Conservation (phyloP, 2,113 vertebrate species). For the Tupaia chinensis region DNA sequence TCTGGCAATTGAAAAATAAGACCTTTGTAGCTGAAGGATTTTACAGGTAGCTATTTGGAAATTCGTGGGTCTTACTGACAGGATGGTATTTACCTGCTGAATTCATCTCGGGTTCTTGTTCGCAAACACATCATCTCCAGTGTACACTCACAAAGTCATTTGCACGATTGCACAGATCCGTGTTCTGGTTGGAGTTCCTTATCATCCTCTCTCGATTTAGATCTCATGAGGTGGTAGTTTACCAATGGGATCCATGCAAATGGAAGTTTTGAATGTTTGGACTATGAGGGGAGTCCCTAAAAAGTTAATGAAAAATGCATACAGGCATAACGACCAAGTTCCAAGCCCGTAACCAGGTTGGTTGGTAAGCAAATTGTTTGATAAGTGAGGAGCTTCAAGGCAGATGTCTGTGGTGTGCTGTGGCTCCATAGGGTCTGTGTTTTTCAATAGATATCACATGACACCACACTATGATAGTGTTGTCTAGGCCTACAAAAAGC, state of each 20-base stretch:
- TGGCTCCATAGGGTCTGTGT: too few relatives aligned
- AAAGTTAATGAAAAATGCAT: too few relatives aligned
- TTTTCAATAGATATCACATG: too few relatives aligned
- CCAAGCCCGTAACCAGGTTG: too few relatives aligned
- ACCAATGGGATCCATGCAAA: background rate
- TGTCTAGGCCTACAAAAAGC: too few relatives aligned
- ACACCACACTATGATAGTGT: too few relatives aligned
- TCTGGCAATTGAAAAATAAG: background rate
- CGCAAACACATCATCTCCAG: background rate
- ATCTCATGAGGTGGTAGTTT: background rate
- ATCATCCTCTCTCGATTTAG: slow-evolving; percentile 19
- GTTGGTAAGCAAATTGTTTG: too few relatives aligned
- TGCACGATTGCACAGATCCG: background rate
- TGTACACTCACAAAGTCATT: background rate
- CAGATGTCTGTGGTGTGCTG: too few relatives aligned
- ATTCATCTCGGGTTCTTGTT: background rate
- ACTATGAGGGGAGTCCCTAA: background rate
- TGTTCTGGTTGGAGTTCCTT: background rate
- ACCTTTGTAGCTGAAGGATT: background rate
- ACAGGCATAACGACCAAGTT: too few relatives aligned
- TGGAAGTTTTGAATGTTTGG: background rate
- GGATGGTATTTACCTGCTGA: background rate
- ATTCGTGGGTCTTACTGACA: background rate
- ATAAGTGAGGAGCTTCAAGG: too few relatives aligned
- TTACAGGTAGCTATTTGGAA: background rate